These are phyloP conservation scores for Drosophila tripunctata DNA, from an alignment of 2,888 invertebrate species.

Conservation along the genomic window DNA sequence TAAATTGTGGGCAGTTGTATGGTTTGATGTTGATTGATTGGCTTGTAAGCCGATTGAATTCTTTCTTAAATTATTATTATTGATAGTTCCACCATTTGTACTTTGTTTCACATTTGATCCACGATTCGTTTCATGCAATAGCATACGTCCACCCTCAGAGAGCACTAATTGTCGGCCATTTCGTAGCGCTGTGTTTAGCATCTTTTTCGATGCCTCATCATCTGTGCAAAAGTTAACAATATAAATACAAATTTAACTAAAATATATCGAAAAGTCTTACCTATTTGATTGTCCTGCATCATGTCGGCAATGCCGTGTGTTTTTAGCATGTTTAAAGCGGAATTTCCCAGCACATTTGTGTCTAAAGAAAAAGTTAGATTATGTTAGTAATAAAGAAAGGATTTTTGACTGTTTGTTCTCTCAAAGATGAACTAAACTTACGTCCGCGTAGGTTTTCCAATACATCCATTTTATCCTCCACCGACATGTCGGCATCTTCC, in stretches of 20 bases:
- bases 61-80: slow-evolving; percentile 48
- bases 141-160: slow-evolving; percentile 92
- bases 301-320: slow-evolving; percentile 92
- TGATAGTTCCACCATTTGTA: slow-evolving; percentile 42
- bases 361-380: slow-evolving; percentile 61
- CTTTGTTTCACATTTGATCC: slow-evolving; percentile 40
- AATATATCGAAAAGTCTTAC: slow-evolving; percentile 1
- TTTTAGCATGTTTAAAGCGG: slow-evolving; percentile 88
- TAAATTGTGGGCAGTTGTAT: slow-evolving; percentile 28
- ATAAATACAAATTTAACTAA: too few species aligned
- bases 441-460: slow-evolving; percentile 64
- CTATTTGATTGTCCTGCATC: slow-evolving; percentile 88
- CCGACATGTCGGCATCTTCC: slow-evolving; percentile 68
- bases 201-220: slow-evolving; percentile 88
- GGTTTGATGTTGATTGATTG: slow-evolving; percentile 15
- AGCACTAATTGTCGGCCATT: slow-evolving; percentile 94
- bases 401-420: too few species aligned
- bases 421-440: slow-evolving; percentile 18
- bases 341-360: slow-evolving; percentile 73
- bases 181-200: slow-evolving; percentile 92
- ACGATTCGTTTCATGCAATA: slow-evolving; percentile 86
- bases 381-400: neutral
- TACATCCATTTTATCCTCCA: slow-evolving; percentile 73
- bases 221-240: slow-evolving; percentile 81
- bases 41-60: slow-evolving; percentile 36